Evolutionary conservation across 1,140 invertebrate genomes (phyloP), one percentile per base, ranked within the genome.

Genomic region (Coboldia fuscipes): DNA sequence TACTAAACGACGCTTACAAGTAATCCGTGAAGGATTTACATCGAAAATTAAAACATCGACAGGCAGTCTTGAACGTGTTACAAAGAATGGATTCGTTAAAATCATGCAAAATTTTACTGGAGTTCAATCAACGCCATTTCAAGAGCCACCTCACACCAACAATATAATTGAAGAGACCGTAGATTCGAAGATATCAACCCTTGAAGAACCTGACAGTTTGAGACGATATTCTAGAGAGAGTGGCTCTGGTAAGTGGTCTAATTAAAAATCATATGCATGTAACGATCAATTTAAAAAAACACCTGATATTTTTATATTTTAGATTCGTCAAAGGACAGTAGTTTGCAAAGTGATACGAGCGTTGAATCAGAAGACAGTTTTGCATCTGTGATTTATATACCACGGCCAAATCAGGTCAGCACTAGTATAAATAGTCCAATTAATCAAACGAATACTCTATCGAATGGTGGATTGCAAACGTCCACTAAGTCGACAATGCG

Each of bases 291-390:
- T n/a, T n/a, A n/a, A n/a, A n/a, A n/a, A n/a, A n/a, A n/a, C n/a
- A n/a, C n/a, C n/a, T n/a, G n/a, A n/a, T n/a, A n/a, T n/a, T 3
- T 20, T 13, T 19, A 19, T 1, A 10, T 31, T 31, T 19, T 20
- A 0, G 84, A 89, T 48, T 85, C 82, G 1, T 84, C 81, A 2
- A 90, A 89, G 57, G 82, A 89, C 46, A 84, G 79, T 46, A 88
- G 83, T 51, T 61, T 89, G 30, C 84, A 89, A 51, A 88, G 82
- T 53, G 84, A 90, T 45, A 89, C 85, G 1, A 88, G 83, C 55
- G 75, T 90, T 3, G 84, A 90, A 52, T 86, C 81, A 2, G 83
- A 90, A 56, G 84, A 90, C 43, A 85, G 80, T 56, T 84, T 86
- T 49, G 81, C 81, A 21, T 86, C 82, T 30, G 84, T 89, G 7